Evolutionary conservation across 2,113 vertebrate species (phyloP), one percentile per base, ranked within the genome.

Genomic region (Struthio camelus): DNA sequence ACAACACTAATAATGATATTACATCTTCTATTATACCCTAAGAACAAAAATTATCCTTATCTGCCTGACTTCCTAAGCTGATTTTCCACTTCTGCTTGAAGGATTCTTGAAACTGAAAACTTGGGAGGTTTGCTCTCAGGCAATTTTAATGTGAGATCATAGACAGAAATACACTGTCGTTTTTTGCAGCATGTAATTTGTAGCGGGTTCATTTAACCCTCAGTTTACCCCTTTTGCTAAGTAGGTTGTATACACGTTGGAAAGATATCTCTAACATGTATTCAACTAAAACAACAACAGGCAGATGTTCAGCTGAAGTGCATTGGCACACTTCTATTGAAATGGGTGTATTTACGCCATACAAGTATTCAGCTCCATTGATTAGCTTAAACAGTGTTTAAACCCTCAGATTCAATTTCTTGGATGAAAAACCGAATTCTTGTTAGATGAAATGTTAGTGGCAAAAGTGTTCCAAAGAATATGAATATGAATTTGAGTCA

Each of bases 61-160:
- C 65, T 89, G 59, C 20, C 56, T 85, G 79, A 75, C 42, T 85
- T 70, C 23, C 19, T 86, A 83, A 92, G 48, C 64, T 79, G 85
- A 84, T 87, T 94, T 97, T 94, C 78, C 73, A 62, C 61, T 93
- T 93, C 42, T 90, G 46, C 42, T 95, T 94, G 71, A 79, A 76
- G 50, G 15, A 38, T 59, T 92, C 84, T 84, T 93, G 72, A 93
- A 88, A 79, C 72, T 88, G 50, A 38, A 61, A 92, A 51, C 71
- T 53, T 27, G 58, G 50, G 59, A 90, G 16, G 38, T 83, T 91
- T 79, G 46, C 24, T 71, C n/a, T 81, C 51, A 1, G 27, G 50
- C 30, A 54, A 3, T 89, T 94, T 80, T 67, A 38, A 42, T 36
- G 30, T 48, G 51, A 48, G 51, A 40, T 85, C 5, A 2, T 66